Base-by-base conservation (phyloP, 1,140 invertebrate genomes). In the Temnothorax curvispinosus region DNA sequence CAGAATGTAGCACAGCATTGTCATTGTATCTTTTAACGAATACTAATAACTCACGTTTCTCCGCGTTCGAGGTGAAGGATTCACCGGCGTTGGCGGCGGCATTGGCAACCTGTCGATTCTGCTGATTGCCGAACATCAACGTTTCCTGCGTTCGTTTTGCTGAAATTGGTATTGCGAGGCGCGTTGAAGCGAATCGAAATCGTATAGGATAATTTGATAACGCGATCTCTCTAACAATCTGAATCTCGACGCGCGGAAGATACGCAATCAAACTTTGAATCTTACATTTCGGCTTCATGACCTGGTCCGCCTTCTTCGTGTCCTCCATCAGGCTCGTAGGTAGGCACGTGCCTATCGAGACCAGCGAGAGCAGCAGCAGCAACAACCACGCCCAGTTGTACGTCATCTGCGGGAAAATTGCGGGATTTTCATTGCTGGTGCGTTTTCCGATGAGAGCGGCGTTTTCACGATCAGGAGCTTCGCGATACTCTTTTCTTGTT, bases 91-190 rank as follows among this genome's bases (percentile, higher is more conserved):
- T n/a, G 21, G n/a, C 38, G 21, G n/a, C n/a, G 4, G 35, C 41
- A 0, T 21, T 32, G 21, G 41, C 41, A 3, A 21, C 84, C 18
- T 91, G 91, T 47, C 92, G 92, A 88, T 95, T 95, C 69, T 95
- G 95, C 77, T 96, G 95, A 78, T 95, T 95, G 1, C 95, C 95
- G 54, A 95, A 95, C 94, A 95, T 95, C 62, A 95, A 86, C 44
- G 94, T 91, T 85, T 96, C 95, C 89, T 96, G 94, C 1, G 95
- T 91, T 77, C 94, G 93, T 91, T 96, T 95, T 4, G 92, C 95
- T 95, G 72, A 50, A 91, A 92, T 58, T 54, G 65, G 47, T 15
- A 47, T 44, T 44, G 38, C 50, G 21, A 6, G 5, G 18, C 18
- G 52, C 72, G 8, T 64, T 71, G 32, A 35, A 35, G 15, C 38